phyloP scores from a whole-genome alignment of 2,888 invertebrate genomes.

The Platyscelio sp. region DNA sequence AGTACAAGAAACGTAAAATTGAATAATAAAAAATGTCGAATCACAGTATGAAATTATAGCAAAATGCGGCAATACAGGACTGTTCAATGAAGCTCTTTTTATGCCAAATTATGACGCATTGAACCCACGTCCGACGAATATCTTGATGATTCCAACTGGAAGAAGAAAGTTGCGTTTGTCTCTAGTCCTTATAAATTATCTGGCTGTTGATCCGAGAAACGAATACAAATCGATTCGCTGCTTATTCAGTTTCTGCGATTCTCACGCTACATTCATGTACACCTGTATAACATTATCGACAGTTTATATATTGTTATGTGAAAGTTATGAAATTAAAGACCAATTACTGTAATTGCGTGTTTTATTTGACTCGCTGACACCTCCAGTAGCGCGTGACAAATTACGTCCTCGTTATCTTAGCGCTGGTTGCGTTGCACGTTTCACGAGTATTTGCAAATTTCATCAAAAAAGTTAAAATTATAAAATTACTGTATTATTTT shows the following conservation, averaged over 20 bases:
- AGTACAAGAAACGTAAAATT: conserved; percentile 80
- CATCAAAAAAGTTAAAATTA: no score
- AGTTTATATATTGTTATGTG: conserved; percentile 17
- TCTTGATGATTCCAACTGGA: conserved; percentile 58
- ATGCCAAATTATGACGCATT: conserved; percentile 43
- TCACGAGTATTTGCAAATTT: no score
- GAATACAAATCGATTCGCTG: conserved; percentile 25
- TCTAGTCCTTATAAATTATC: conserved; percentile 81
- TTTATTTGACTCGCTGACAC: conserved; percentile 23
- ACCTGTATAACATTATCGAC: conserved; percentile 15
- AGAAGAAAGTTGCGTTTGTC: conserved; percentile 68
- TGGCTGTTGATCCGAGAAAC: conserved; percentile 35
- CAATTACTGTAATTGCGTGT: conserved; percentile 10
- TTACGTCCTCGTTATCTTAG: no score
- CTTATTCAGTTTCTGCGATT: conserved; percentile 51
- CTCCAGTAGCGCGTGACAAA: conserved; percentile 2
- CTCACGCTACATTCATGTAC: conserved; percentile 19
- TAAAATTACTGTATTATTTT: no score
- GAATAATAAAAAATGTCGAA: conserved; percentile 53
- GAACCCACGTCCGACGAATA: conserved; percentile 45
- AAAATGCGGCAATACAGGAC: conserved; percentile 15
- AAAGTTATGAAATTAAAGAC: conserved; percentile 43
- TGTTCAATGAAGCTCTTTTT: conserved; percentile 42
- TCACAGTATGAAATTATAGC: conserved; percentile 47
- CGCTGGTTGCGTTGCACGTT: no score